These are phyloP conservation scores for Zoanthus sociatus DNA, from an alignment of 92 coral and sea anemone species.

Conservation along the genomic window DNA sequence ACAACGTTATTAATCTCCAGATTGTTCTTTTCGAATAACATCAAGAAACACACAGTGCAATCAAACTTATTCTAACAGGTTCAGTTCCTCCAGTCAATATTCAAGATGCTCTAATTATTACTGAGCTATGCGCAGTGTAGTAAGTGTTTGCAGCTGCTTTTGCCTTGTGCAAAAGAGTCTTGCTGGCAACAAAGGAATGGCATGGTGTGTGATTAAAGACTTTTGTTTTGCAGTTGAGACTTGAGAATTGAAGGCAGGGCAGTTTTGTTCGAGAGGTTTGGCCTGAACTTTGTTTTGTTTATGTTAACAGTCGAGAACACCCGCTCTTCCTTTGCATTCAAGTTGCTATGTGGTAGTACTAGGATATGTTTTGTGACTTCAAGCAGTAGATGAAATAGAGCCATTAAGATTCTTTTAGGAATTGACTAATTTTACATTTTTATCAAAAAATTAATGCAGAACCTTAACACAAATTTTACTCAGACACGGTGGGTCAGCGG, in stretches of 20 bases:
- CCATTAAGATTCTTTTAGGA: no score
- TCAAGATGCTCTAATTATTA: constrained; percentile 2
- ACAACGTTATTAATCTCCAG: not conserved
- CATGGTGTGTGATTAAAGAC: not conserved
- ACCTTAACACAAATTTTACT: no score
- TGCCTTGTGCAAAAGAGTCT: constrained; percentile 14
- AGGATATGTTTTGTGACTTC: constrained; percentile 6
- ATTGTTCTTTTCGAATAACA: not conserved
- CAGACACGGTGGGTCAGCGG: no score
- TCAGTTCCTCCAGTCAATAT: constrained; percentile 17
- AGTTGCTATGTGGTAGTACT: constrained; percentile 10
- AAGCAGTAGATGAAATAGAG: not conserved
- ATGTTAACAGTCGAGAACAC: constrained; percentile 12
- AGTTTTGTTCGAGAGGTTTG: constrained; percentile 19
- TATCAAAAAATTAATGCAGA: no score
- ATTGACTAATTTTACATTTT: no score
- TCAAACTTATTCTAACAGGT: constrained; percentile 17
- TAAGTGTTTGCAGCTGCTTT: constrained; percentile 20
- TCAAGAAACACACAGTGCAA: constrained; percentile 19
- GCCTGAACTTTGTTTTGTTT: constrained; percentile 19
- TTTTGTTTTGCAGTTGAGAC: constrained; percentile 12
- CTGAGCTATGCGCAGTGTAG: not conserved
- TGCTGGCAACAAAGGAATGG: constrained; percentile 17
- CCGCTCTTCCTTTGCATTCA: constrained; percentile 14
- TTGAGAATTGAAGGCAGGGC: constrained; percentile 3